These are phyloP conservation scores for Tachypleus tridentatus DNA, from an alignment of 1,140 invertebrate genomes.

Conservation along the genomic window DNA sequence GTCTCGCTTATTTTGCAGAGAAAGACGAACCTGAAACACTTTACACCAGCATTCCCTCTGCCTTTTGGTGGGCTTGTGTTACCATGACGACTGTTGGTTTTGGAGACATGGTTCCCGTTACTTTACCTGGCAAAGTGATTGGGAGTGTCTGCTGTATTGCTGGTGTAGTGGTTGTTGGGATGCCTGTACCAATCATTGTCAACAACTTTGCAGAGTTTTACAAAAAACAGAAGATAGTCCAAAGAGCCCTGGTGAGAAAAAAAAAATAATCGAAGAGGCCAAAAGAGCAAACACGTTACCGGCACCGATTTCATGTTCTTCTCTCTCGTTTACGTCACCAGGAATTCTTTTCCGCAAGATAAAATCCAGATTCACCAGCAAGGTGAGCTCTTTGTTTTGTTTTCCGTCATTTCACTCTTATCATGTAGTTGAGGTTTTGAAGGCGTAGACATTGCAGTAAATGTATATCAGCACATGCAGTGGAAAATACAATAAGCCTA, in stretches of 20 bases:
- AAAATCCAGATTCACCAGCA: too few relatives aligned
- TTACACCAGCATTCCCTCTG: slow-evolving; percentile 87
- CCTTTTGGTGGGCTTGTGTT: slow-evolving; percentile 42
- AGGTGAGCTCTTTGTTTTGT: too few relatives aligned
- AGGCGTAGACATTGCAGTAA: too few relatives aligned
- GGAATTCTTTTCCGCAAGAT: too few relatives aligned
- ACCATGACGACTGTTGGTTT: slow-evolving; percentile 87
- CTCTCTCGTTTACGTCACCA: too few relatives aligned
- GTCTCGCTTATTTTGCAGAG: slow-evolving; percentile 97
- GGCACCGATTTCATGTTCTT: too few relatives aligned
- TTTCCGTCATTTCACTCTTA: too few relatives aligned
- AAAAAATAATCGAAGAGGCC: slow-evolving; percentile 61
- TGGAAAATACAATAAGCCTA: too few relatives aligned
- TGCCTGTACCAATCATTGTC: slow-evolving; percentile 44
- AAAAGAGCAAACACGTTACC: slow-evolving; percentile 68
- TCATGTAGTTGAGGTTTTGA: too few relatives aligned
- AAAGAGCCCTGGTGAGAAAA: slow-evolving; percentile 85
- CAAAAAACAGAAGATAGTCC: slow-evolving; percentile 98
- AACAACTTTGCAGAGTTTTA: slow-evolving; percentile 50
- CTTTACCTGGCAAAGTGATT: slow-evolving; percentile 89
- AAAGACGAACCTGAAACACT: slow-evolving; percentile 93
- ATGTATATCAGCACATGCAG: too few relatives aligned
- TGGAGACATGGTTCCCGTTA: slow-evolving; percentile 95
- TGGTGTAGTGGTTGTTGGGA: slow-evolving; percentile 99
- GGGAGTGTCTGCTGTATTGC: slow-evolving; percentile 98